phyloP scores from a whole-genome alignment of 2,888 invertebrate species.

The Metacarcinus magister region DNA sequence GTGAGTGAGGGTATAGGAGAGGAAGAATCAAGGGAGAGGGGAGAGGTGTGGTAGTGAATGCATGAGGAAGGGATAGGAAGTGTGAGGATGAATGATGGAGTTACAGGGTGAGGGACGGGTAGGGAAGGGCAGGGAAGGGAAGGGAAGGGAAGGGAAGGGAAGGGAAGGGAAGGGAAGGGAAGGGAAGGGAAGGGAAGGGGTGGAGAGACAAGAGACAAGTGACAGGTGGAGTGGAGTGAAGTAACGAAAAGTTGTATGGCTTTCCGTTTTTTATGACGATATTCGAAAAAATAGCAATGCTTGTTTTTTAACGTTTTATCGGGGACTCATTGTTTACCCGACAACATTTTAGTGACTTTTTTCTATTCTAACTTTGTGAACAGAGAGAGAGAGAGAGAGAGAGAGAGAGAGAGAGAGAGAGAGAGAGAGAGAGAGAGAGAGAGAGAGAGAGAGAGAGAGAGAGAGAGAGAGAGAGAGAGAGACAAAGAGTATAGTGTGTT shows the following conservation, averaged over 20 bases:
- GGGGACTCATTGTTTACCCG: not conserved
- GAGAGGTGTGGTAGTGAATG: too few relatives aligned
- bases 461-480: not conserved
- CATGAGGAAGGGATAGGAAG: too few relatives aligned
- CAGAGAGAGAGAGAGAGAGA: slow-evolving; percentile 53
- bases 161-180: not conserved
- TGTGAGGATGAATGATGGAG: not conserved
- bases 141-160: not conserved
- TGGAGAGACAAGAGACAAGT: not conserved
- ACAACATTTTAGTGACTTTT: not conserved
- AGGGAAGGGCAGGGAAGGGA: not conserved
- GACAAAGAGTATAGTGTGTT: not conserved
- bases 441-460: slow-evolving; percentile 56
- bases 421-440: slow-evolving; percentile 58
- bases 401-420: slow-evolving; percentile 39
- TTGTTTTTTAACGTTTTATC: not conserved
- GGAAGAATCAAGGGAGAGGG: not conserved
- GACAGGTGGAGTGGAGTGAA: slow-evolving; percentile 38
- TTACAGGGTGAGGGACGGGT: not conserved
- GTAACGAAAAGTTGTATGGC: slow-evolving; percentile 8
- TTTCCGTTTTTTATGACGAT: slow-evolving; percentile 44
- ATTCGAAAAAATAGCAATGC: not conserved
- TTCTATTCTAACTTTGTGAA: not conserved
- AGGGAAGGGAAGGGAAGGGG: not conserved
- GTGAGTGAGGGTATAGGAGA: not conserved